These are phyloP conservation scores for Aporrectodea caliginosa DNA, from an alignment of 1,140 invertebrate genomes.

Conservation along the genomic window DNA sequence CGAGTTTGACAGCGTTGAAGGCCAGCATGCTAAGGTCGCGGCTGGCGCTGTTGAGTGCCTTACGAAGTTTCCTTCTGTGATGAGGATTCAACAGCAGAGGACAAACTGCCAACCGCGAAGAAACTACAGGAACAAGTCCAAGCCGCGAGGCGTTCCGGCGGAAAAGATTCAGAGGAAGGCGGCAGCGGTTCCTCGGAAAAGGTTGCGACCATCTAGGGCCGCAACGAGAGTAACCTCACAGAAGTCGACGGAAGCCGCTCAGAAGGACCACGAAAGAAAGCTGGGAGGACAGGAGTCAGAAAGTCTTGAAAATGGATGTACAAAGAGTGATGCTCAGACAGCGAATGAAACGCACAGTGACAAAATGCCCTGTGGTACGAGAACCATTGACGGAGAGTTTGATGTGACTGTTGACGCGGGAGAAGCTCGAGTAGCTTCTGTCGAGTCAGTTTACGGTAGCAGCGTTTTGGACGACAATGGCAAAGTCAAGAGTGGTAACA, in stretches of 20 bases:
- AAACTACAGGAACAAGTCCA: slow-evolving; percentile 63
- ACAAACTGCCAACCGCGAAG: slow-evolving; percentile 68
- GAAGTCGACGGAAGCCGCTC: neutral
- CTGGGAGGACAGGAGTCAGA: too few species aligned
- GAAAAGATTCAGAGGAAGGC: neutral
- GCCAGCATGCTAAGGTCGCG: slow-evolving; percentile 72
- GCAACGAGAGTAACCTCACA: neutral
- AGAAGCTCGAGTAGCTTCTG: too few species aligned
- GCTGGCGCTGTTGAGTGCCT: slow-evolving; percentile 52
- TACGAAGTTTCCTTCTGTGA: slow-evolving; percentile 75
- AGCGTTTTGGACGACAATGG: too few species aligned
- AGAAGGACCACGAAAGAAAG: too few species aligned
- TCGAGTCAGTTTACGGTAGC: too few species aligned
- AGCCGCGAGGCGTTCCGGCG: neutral
- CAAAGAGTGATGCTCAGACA: too few species aligned
- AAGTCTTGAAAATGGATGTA: too few species aligned
- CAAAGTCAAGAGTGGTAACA: too few species aligned
- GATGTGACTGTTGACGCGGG: too few species aligned
- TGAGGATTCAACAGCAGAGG: slow-evolving; percentile 69
- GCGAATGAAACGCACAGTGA: too few species aligned
- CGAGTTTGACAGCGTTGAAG: slow-evolving; percentile 82
- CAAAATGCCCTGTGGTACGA: too few species aligned
- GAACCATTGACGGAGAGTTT: too few species aligned
- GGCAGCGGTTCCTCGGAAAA: neutral
- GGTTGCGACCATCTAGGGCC: neutral